Conservation (phyloP, 2,797 vertebrate species). For the Scomberomorus guttatus region DNA sequence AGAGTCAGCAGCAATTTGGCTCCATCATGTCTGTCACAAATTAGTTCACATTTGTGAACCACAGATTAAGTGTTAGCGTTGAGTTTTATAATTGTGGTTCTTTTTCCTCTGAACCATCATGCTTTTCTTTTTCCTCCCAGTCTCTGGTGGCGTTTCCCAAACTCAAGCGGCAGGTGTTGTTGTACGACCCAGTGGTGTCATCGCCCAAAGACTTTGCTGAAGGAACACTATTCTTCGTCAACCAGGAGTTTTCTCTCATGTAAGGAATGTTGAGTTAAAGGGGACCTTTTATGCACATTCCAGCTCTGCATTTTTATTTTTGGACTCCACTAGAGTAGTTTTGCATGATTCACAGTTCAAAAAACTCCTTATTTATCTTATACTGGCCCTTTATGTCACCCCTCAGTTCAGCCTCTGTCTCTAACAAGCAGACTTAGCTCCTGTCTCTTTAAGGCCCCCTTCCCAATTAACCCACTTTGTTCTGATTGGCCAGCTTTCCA, state of each 20-base stretch:
- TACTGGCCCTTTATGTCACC: too few relatives aligned
- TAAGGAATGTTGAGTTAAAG: constrained; percentile 78
- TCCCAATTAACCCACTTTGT: too few relatives aligned
- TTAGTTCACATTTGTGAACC: neutral
- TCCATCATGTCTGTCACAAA: neutral
- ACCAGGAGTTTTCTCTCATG: constrained; percentile 99
- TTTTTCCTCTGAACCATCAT: neutral
- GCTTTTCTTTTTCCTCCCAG: constrained; percentile 74
- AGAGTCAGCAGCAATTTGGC: neutral
- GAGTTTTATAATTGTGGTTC: neutral
- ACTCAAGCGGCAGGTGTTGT: constrained; percentile 97
- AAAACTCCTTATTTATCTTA: too few relatives aligned
- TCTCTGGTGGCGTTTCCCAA: constrained; percentile 99
- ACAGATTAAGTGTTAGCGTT: neutral
- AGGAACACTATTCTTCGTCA: constrained; percentile 97
- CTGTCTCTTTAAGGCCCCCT: too few relatives aligned
- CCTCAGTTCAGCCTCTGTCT: too few relatives aligned
- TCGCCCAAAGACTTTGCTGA: constrained; percentile 99
- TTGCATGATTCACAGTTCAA: too few relatives aligned
- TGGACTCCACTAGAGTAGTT: too few relatives aligned
- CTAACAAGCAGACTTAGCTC: too few relatives aligned
- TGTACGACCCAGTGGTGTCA: constrained; percentile 95
- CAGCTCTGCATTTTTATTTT: too few relatives aligned
- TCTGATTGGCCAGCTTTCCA: too few relatives aligned
- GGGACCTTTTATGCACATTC: too few relatives aligned